A percentile compares a stretch with the other conserved stretches of the same genome.
Evolutionary conservation across 2,113 vertebrate species (phyloP).

Genomic region (Jacana jacana): DNA sequence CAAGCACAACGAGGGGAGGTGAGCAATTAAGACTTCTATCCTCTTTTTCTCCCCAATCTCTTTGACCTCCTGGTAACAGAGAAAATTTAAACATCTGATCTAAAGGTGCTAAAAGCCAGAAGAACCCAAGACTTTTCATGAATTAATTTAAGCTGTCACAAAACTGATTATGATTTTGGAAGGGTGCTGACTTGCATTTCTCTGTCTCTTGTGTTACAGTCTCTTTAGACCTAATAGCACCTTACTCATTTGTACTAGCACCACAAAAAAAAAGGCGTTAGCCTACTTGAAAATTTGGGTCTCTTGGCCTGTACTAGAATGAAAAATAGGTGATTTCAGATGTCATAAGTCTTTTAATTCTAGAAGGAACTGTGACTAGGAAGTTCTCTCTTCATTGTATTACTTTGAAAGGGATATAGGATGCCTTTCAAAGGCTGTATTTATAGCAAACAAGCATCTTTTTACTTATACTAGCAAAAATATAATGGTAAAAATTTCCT

Average conservation of each 20-base stretch:
- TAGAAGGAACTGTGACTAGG: background rate
- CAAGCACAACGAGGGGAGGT: background rate
- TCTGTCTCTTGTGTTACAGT: background rate
- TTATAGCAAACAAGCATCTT: background rate
- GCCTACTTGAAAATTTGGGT: background rate
- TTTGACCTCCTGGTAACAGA: background rate
- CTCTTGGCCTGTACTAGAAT: background rate
- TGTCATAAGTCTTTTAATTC: background rate
- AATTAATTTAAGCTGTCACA: background rate
- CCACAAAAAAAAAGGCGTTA: background rate
- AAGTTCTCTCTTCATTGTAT: background rate
- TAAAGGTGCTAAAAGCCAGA: background rate
- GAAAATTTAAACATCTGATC: background rate
- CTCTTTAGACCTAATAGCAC: background rate
- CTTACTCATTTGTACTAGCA: background rate
- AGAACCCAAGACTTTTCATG: background rate
- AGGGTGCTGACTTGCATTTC: background rate
- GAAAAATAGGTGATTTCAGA: background rate
- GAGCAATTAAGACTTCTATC: background rate
- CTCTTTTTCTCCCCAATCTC: background rate
- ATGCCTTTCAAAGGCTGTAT: background rate
- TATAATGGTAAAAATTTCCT: background rate
- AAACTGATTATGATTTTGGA: background rate
- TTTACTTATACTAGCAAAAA: background rate
- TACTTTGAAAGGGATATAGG: background rate